Conservation (phyloP, 1,140 invertebrate species). For the Amyelois transitella region DNA sequence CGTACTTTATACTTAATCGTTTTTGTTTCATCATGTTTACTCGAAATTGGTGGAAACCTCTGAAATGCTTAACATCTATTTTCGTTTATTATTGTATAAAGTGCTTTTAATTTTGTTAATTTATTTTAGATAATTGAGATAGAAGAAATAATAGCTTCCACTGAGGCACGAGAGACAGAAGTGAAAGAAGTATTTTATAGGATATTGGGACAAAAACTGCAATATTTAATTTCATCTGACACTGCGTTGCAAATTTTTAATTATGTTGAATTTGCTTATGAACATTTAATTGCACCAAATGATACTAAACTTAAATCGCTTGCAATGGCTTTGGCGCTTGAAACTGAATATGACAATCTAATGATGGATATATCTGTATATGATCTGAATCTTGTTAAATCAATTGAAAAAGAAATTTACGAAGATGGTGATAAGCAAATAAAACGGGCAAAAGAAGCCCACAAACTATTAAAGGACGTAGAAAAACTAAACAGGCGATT, state of each 20-base stretch:
- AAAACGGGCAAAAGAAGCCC: slow-evolving; percentile 75
- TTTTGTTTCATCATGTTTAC: too few species aligned
- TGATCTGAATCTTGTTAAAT: slow-evolving; percentile 73
- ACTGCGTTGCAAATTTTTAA: slow-evolving; percentile 75
- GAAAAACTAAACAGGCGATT: slow-evolving; percentile 70
- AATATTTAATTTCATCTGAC: slow-evolving; percentile 72
- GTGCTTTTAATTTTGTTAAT: slow-evolving; percentile 6
- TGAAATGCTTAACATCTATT: too few species aligned
- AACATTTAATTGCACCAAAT: slow-evolving; percentile 75
- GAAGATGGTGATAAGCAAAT: slow-evolving; percentile 72
- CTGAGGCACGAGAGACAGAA: slow-evolving; percentile 47
- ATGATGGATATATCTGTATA: slow-evolving; percentile 75
- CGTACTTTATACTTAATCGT: too few species aligned
- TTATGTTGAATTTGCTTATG: slow-evolving; percentile 79
- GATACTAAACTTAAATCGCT: slow-evolving; percentile 74
- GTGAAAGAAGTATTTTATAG: slow-evolving; percentile 48
- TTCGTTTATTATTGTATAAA: neutral
- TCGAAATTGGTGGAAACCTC: too few species aligned
- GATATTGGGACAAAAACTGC: slow-evolving; percentile 49
- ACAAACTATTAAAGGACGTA: slow-evolving; percentile 74
- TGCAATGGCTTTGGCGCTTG: slow-evolving; percentile 77
- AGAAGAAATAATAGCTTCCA: slow-evolving; percentile 41
- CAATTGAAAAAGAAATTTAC: slow-evolving; percentile 76
- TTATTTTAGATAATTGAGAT: slow-evolving; percentile 42
- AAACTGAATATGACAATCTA: slow-evolving; percentile 75